These are phyloP conservation scores for Hydractinia echinata DNA, from an alignment of 30 jellyfish, hydroid and myxozoan species.

Conservation along the genomic window DNA sequence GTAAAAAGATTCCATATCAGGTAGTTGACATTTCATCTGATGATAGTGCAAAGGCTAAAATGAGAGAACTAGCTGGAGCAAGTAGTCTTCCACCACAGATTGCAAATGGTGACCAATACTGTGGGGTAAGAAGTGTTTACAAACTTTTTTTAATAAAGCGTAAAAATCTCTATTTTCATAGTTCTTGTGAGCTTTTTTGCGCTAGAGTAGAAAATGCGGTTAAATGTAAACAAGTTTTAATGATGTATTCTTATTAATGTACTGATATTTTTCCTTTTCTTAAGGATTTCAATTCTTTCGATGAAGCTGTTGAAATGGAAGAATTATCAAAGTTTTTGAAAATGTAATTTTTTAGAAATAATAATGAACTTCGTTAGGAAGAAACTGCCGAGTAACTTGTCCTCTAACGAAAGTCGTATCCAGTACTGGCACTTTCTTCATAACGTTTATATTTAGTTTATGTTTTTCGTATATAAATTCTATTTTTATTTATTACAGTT, in stretches of 20 bases:
- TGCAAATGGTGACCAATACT: constrained; percentile 57
- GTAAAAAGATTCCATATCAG: constrained; percentile 48
- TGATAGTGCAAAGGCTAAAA: constrained; percentile 40
- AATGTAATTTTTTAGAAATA: constrained; percentile 11
- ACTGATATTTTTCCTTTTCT: not conserved
- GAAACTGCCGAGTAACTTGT: not conserved
- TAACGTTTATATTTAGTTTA: no score
- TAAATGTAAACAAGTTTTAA: not conserved
- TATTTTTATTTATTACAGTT: no score
- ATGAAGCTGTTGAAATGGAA: constrained; percentile 46
- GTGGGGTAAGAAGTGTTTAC: constrained; percentile 52
- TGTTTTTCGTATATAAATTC: no score
- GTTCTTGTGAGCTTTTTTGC: not conserved
- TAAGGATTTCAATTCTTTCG: constrained; percentile 40
- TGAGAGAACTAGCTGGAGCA: constrained; percentile 61
- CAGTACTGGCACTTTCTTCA: no score
- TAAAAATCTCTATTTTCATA: not conserved
- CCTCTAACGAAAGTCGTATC: no score
- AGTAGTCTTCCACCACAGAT: constrained; percentile 57
- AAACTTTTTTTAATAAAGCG: not conserved
- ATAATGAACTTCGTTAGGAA: not conserved
- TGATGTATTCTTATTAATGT: not conserved
- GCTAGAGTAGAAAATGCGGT: not conserved
- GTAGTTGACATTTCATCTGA: constrained; percentile 36
- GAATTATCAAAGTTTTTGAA: constrained; percentile 25